Conservation (phyloP, 2,888 invertebrate species). For the Gymnoscelis rufifasciata region DNA sequence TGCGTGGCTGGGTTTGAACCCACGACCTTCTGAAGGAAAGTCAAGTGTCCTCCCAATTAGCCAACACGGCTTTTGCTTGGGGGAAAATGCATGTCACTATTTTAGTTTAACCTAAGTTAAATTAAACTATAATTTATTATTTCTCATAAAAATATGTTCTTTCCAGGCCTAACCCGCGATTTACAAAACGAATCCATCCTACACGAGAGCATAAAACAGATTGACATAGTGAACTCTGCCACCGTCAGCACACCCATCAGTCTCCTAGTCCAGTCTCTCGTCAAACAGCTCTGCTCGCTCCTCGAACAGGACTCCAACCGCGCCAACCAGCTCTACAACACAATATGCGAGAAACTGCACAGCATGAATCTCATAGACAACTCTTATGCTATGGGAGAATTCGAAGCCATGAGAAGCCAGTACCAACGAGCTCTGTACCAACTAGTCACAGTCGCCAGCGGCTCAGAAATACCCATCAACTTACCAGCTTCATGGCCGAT, state of each 20-base stretch:
- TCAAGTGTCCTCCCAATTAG: no score
- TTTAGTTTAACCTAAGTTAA: no score
- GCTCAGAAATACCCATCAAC: conserved; percentile 70
- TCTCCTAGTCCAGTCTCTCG: conserved; percentile 83
- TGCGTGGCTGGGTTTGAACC: no score
- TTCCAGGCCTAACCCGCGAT: conserved; percentile 56
- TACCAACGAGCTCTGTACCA: conserved; percentile 83
- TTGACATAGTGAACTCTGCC: conserved; percentile 58
- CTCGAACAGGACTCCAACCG: conserved; percentile 80
- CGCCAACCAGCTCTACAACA: conserved; percentile 81
- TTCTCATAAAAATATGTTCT: no score
- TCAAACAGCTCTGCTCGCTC: conserved; percentile 83
- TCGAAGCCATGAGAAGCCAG: conserved; percentile 83
- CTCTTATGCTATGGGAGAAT: conserved; percentile 84
- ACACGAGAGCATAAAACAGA: conserved; percentile 57
- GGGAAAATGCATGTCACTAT: no score
- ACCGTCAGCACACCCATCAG: conserved; percentile 80
- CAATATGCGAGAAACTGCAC: conserved; percentile 83
- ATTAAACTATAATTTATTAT: no score
- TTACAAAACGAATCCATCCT: conserved; percentile 55
- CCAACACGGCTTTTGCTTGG: no score
- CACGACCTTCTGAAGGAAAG: no score
- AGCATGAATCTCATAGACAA: conserved; percentile 84
- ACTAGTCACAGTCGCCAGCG: conserved; percentile 80
- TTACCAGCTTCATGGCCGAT: conserved; percentile 75